Evolutionary conservation across 2,113 vertebrate species (phyloP).

Genomic region (Percina caprodes): DNA sequence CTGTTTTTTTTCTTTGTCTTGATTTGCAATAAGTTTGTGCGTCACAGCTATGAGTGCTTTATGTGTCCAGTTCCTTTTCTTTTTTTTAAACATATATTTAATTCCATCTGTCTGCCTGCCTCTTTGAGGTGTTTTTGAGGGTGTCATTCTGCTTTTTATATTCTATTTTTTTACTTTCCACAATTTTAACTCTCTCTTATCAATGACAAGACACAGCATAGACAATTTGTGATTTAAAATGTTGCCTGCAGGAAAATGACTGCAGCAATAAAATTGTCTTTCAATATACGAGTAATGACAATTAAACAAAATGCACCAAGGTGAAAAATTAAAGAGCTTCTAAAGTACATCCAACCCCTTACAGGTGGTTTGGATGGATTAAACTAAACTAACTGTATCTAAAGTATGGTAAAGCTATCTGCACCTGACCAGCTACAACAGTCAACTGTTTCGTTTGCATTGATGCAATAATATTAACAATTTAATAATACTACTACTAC

Average conservation of each 20-base stretch:
- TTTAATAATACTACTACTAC: no score
- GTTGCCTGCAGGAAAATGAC: not conserved
- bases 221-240: not conserved
- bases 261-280: not conserved
- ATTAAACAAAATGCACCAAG: not conserved
- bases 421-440: not conserved
- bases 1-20: constrained; percentile 48
- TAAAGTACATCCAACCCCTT: no score
- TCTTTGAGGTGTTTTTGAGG: constrained; percentile 11
- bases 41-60: constrained; percentile 40
- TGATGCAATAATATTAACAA: no score
- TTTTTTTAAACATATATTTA: not conserved
- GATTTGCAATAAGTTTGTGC: constrained; percentile 55
- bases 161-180: not conserved
- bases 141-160: not conserved
- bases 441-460: not conserved
- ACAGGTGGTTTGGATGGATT: no score
- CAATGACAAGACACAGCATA: not conserved
- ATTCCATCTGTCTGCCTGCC: constrained; percentile 17
- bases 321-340: not conserved
- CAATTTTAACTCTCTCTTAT: no score
- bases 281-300: constrained; percentile 17
- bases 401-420: no score
- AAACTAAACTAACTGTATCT: no score
- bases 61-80: constrained; percentile 28